Evolutionary conservation across 1,140 invertebrate species (phyloP).

Genomic region (Geopemphigus sp.): DNA sequence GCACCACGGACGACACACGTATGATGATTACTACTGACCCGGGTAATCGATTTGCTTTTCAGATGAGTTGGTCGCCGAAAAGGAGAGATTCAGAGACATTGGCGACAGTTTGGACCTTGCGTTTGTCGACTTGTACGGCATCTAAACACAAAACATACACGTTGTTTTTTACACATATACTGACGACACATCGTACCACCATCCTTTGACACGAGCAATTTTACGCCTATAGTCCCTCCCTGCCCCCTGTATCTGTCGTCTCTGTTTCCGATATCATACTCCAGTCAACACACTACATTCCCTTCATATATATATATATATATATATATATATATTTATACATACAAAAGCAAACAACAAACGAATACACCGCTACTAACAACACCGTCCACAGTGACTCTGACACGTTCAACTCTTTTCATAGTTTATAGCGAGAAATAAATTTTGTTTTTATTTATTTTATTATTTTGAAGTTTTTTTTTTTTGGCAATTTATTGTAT

Average conservation of each 20-base stretch:
- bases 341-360: constrained; percentile 10
- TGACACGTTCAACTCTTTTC: neutral
- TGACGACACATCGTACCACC: neutral
- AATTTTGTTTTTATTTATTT: constrained; percentile 29
- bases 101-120: constrained; percentile 98
- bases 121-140: constrained; percentile 93
- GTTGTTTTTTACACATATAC: neutral
- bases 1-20: too few species aligned
- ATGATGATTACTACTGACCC: constrained; percentile 18
- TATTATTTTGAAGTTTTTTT: constrained; percentile 20
- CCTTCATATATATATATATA: constrained; percentile 17
- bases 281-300: constrained; percentile 36
- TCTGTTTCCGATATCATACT: constrained; percentile 24
- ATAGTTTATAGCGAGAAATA: constrained; percentile 2
- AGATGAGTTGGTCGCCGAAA: constrained; percentile 98
- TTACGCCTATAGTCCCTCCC: neutral
- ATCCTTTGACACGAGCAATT: constrained; percentile 23
- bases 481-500: constrained; percentile 32
- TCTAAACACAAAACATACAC: constrained; percentile 59
- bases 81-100: constrained; percentile 99
- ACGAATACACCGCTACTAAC: constrained; percentile 18
- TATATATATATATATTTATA: neutral
- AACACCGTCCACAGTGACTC: constrained; percentile 1
- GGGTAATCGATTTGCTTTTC: constrained; percentile 57
- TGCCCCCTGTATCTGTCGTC: neutral